These are phyloP conservation scores for Microctonus aethiopoides DNA, from an alignment of 2,888 invertebrate species.

Conservation along the genomic window DNA sequence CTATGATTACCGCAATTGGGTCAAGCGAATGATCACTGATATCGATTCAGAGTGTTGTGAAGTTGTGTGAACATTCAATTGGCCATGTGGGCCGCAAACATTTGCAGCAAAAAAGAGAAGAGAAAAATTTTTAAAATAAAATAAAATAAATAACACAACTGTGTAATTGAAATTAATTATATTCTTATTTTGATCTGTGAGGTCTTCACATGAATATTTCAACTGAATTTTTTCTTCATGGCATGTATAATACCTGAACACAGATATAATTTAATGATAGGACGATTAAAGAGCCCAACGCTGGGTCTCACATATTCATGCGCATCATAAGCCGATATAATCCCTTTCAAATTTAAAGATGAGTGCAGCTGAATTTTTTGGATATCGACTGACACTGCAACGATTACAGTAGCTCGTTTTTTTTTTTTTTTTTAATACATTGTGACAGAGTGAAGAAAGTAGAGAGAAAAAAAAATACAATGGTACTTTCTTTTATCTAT, in stretches of 20 bases:
- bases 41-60: background rate
- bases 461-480: background rate
- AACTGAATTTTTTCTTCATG: background rate
- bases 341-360: background rate
- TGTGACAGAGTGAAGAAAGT: background rate
- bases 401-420: too few relatives aligned
- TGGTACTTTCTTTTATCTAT: background rate
- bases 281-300: background rate
- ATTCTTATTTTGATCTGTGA: background rate
- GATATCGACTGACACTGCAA: too few relatives aligned
- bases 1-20: constrained; percentile 14
- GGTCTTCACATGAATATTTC: background rate
- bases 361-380: background rate
- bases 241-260: too few relatives aligned
- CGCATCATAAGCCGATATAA: background rate
- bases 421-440: background rate
- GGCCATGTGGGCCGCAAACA: background rate
- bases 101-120: background rate
- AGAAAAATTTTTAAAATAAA: too few relatives aligned
- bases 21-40: constrained; percentile 20
- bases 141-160: background rate
- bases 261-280: background rate
- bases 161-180: background rate
- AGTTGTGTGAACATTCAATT: background rate
- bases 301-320: background rate